phyloP scores from a whole-genome alignment of 2,797 vertebrate genomes.

The Ispidina picta region DNA sequence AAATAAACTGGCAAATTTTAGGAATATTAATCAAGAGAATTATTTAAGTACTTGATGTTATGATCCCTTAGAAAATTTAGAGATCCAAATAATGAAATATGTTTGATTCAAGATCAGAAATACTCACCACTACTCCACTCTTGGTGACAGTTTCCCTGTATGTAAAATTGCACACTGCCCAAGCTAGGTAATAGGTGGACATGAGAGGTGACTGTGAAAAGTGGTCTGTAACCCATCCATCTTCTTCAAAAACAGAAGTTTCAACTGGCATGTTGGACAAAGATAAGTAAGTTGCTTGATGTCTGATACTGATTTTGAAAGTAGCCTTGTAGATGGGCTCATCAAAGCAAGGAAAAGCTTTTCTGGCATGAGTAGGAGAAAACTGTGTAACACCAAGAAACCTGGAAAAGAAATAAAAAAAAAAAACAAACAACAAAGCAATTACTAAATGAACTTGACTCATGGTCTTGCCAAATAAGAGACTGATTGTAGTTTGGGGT shows the following conservation, averaged over 20 bases:
- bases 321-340: conserved; percentile 92
- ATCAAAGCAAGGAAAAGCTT: conserved; percentile 90
- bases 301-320: conserved; percentile 89
- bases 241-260: conserved; percentile 84
- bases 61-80: neutral
- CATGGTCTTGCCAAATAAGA: neutral
- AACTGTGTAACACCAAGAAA: conserved; percentile 91
- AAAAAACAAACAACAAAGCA: neutral
- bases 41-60: neutral
- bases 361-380: conserved; percentile 91
- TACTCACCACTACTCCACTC: conserved; percentile 87
- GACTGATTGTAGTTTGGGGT: too few species aligned
- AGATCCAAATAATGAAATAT: neutral
- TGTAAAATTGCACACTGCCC: conserved; percentile 94
- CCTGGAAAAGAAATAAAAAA: conserved; percentile 68
- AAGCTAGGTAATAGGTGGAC: conserved; percentile 93
- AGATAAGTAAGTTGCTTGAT: conserved; percentile 88
- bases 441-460: neutral
- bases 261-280: conserved; percentile 93
- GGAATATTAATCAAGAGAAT: neutral
- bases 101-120: neutral
- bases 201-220: conserved; percentile 91
- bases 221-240: conserved; percentile 87
- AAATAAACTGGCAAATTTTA: neutral
- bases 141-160: conserved; percentile 86